Percentiles rank a stretch among this genome's conserved stretches.
These are phyloP conservation scores for Pteropus alecto DNA, from an alignment of 2,113 vertebrate species.

Conservation along the genomic window DNA sequence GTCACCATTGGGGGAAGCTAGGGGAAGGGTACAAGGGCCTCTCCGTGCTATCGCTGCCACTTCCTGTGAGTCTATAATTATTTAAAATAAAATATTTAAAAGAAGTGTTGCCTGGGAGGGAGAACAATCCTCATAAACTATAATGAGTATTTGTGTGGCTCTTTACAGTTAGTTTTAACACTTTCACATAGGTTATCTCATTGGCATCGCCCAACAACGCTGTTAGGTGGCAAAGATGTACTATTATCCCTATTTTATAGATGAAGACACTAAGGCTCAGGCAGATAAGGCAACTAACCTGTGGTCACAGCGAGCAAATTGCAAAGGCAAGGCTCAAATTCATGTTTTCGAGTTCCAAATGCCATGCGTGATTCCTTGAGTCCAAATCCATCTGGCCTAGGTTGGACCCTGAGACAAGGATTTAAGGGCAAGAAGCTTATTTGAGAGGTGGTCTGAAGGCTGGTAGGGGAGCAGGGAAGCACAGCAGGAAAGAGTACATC, in stretches of 20 bases:
- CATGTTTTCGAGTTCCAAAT: not conserved
- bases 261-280: not conserved
- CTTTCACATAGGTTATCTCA: not conserved
- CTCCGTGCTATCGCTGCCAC: not conserved
- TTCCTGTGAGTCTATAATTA: not conserved
- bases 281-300: not conserved
- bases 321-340: not conserved
- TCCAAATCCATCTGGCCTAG: not conserved
- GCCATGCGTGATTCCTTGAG: not conserved
- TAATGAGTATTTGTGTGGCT: not conserved
- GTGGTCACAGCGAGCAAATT: not conserved
- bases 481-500: not conserved
- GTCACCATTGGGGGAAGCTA: not conserved
- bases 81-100: conserved; percentile 20
- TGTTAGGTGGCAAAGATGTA: not conserved
- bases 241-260: not conserved
- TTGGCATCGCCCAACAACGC: not conserved
- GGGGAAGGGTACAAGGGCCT: not conserved
- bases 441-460: not conserved
- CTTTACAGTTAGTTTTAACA: not conserved
- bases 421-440: not conserved
- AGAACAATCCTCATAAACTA: not conserved
- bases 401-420: not conserved
- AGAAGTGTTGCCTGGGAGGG: not conserved
- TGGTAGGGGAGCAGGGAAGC: not conserved